phyloP scores from a whole-genome alignment of 1,140 invertebrate genomes.

The Orussus abietinus region DNA sequence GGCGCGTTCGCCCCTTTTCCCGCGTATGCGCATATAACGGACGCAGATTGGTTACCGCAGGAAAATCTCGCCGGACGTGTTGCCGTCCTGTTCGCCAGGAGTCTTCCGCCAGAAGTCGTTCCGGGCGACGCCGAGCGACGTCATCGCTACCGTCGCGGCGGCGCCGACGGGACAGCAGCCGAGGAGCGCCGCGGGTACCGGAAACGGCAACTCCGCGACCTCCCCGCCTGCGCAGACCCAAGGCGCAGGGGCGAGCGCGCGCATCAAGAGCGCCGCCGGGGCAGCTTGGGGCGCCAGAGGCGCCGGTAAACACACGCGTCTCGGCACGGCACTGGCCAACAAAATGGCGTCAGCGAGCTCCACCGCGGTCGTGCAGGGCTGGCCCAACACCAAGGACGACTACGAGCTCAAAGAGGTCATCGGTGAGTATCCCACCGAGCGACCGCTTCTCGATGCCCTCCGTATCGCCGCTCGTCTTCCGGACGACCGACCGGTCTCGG shows the following conservation, averaged over 20 bases:
- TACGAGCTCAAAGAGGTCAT: constrained; percentile 94
- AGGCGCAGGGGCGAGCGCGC: no score
- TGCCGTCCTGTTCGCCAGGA: constrained; percentile 61
- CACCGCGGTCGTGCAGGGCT: constrained; percentile 60
- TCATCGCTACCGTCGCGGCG: constrained; percentile 20
- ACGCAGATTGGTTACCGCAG: no score
- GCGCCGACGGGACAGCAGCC: no score
- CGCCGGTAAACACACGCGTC: constrained; percentile 37
- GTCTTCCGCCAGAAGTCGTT: constrained; percentile 64
- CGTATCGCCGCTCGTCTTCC: no score
- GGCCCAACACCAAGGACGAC: constrained; percentile 90
- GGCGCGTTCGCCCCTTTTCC: no score
- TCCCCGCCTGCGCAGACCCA: no score
- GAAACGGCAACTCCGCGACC: no score
- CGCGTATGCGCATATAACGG: no score
- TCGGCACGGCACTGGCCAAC: constrained; percentile 61
- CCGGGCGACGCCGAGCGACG: constrained; percentile 32
- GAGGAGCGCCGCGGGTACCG: no score
- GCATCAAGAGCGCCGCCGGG: no score
- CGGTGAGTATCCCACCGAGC: constrained; percentile 73
- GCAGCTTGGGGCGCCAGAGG: constrained; percentile 25
- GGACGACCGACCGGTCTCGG: no score
- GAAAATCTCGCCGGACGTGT: constrained; percentile 61
- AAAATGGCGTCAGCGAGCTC: constrained; percentile 68
- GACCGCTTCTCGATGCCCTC: no score